phyloP scores from a whole-genome alignment of 2,797 vertebrate species.

The Acanthornis magna region DNA sequence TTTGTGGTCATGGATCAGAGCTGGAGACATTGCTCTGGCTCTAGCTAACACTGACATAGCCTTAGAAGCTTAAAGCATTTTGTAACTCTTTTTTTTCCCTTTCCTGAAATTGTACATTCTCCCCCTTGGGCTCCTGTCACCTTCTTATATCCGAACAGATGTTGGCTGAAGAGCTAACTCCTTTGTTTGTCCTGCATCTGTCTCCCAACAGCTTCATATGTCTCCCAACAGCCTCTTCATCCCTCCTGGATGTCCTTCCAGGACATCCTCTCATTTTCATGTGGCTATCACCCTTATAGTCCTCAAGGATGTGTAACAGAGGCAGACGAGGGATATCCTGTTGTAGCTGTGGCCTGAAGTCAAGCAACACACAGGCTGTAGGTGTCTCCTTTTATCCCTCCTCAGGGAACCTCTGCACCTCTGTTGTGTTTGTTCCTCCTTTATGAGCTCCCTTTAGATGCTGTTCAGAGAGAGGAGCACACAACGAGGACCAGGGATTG shows the following conservation, averaged over 20 bases:
- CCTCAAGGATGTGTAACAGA: not conserved
- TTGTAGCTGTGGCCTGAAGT: not conserved
- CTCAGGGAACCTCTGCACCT: not conserved
- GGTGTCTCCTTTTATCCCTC: not conserved
- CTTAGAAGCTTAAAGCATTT: not conserved
- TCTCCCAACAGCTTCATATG: not conserved
- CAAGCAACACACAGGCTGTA: not conserved
- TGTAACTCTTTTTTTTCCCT: not conserved
- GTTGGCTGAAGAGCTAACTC: not conserved
- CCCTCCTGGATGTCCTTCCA: not conserved
- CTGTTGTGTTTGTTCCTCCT: not conserved
- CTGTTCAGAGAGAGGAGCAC: not conserved
- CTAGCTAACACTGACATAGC: not conserved
- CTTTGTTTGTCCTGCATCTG: not conserved
- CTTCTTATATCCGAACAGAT: not conserved
- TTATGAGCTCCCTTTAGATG: not conserved
- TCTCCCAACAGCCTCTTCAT: too few relatives aligned
- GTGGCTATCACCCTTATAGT: not conserved
- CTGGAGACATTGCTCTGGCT: not conserved
- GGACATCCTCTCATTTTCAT: not conserved
- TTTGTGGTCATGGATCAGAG: not conserved
- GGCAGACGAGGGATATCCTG: not conserved
- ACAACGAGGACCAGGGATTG: fast-evolving
- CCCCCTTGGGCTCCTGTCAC: not conserved
- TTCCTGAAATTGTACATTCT: not conserved